Conservation (phyloP, 2,797 vertebrate genomes). For the Urocyon cinereoargenteus region DNA sequence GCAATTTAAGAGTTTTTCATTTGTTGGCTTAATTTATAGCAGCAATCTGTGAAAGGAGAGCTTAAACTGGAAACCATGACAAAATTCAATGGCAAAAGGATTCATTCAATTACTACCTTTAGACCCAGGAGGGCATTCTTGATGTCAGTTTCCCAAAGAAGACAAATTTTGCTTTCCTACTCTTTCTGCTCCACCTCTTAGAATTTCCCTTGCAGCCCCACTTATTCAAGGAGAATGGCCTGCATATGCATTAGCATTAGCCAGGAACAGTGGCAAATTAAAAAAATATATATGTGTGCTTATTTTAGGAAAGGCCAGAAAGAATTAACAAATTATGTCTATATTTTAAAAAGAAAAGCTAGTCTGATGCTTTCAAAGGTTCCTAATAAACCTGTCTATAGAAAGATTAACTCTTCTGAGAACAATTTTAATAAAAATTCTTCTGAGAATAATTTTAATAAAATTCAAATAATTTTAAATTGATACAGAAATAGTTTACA, state of each 20-base stretch:
- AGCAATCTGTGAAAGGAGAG: slow-evolving; percentile 65
- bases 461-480: slow-evolving; percentile 68
- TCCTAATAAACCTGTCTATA: slow-evolving; percentile 45
- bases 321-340: slow-evolving; percentile 48
- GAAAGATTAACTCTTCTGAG: not conserved
- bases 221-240: not conserved
- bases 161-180: slow-evolving; percentile 30
- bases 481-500: slow-evolving; percentile 30
- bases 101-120: slow-evolving; percentile 63
- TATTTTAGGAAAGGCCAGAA: slow-evolving; percentile 23
- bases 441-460: slow-evolving; percentile 52
- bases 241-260: not conserved
- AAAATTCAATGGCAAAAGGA: slow-evolving; percentile 56
- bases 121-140: not conserved
- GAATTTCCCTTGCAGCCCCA: not conserved
- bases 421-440: slow-evolving; percentile 34
- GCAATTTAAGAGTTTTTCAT: slow-evolving; percentile 58
- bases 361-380: not conserved
- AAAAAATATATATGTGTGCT: not conserved
- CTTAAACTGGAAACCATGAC: slow-evolving; percentile 70
- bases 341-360: slow-evolving; percentile 40
- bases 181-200: not conserved
- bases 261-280: slow-evolving; percentile 14
- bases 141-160: slow-evolving; percentile 31
- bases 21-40: slow-evolving; percentile 68